Conservation (phyloP, 30 jellyfish, hydroid and myxozoan genomes). For the Catostylus mosaicus region DNA sequence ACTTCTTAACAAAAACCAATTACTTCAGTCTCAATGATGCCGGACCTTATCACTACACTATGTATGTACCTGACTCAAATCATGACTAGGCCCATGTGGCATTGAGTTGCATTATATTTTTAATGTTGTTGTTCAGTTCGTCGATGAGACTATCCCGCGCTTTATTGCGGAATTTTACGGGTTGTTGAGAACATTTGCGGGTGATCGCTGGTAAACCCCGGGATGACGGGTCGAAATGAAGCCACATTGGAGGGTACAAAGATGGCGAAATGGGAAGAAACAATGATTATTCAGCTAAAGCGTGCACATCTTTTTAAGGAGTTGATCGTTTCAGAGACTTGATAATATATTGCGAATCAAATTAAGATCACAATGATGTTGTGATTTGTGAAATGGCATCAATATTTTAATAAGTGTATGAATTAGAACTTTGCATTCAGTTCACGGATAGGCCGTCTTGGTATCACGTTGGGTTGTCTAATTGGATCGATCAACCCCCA, state of each 20-base stretch:
- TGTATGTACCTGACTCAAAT: too few species aligned
- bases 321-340: not conserved
- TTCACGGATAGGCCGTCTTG: constrained; percentile 2
- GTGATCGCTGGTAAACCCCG: not conserved
- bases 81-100: too few species aligned
- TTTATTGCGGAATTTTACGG: not conserved
- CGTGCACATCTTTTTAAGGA: not conserved
- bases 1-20: too few species aligned
- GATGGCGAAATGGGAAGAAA: constrained; percentile 31
- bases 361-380: not conserved
- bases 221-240: not conserved
- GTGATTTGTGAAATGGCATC: not conserved
- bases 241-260: constrained; percentile 8
- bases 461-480: constrained; percentile 9
- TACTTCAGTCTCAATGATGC: too few species aligned
- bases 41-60: too few species aligned
- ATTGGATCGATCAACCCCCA: not conserved
- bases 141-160: too few species aligned
- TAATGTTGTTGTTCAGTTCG: too few species aligned
- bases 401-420: not conserved
- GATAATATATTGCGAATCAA: not conserved
- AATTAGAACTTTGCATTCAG: not conserved
- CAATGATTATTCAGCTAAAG: not conserved
- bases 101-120: too few species aligned
- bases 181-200: not conserved